Conservation (phyloP, 2,888 invertebrate species). For the Amphimallon solstitiale region DNA sequence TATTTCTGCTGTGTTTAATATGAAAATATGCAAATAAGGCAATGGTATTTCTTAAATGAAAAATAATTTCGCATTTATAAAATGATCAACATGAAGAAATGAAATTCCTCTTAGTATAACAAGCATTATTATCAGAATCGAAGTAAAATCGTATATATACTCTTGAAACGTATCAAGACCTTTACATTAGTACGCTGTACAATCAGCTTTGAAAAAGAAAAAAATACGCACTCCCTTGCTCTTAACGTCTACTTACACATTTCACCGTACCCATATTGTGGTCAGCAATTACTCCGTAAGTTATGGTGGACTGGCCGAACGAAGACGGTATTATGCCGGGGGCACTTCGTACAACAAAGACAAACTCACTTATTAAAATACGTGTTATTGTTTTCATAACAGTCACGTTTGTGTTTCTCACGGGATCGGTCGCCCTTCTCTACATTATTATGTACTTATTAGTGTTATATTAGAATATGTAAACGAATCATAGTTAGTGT, state of each 20-base stretch:
- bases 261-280: conserved; percentile 46
- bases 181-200: conserved; percentile 26
- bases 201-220: conserved; percentile 11
- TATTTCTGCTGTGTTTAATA: too few species aligned
- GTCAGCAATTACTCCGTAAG: conserved; percentile 52
- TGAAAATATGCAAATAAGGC: too few species aligned
- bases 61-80: too few species aligned
- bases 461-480: conserved; percentile 40
- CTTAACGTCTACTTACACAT: conserved; percentile 44
- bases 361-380: conserved; percentile 62
- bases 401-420: conserved; percentile 65
- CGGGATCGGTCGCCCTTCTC: conserved; percentile 53
- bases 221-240: conserved; percentile 38
- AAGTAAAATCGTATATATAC: too few species aligned
- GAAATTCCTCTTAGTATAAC: too few species aligned
- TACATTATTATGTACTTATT: conserved; percentile 42
- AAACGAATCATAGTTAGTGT: conserved; percentile 29
- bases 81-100: too few species aligned
- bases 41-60: too few species aligned
- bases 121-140: too few species aligned
- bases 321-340: conserved; percentile 19
- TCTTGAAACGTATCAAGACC: background rate
- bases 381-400: conserved; percentile 62
- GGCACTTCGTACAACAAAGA: conserved; percentile 48
- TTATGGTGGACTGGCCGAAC: conserved; percentile 47